phyloP scores from a whole-genome alignment of 2,888 invertebrate species.

The Augiades crinisus region DNA sequence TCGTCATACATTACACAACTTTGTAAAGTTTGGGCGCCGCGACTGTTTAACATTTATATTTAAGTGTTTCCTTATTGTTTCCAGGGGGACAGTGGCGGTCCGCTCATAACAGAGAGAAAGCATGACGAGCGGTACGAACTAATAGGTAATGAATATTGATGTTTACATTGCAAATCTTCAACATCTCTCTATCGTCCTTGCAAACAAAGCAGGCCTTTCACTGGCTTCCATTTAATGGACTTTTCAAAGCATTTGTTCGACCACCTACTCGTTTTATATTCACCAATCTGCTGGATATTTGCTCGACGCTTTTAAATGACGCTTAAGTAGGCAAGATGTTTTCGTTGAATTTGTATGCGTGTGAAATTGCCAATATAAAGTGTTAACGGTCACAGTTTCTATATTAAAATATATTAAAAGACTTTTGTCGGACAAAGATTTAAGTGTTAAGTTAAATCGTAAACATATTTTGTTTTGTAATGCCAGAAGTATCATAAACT shows the following conservation, averaged over 20 bases:
- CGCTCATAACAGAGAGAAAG: constrained; percentile 86
- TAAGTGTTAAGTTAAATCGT: too few species aligned
- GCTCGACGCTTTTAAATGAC: neutral
- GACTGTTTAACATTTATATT: neutral
- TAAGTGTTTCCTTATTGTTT: constrained; percentile 35
- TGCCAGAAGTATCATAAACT: too few species aligned
- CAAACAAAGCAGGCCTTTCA: constrained; percentile 31
- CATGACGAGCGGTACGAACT: constrained; percentile 89
- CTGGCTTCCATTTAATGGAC: constrained; percentile 17
- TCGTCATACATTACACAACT: neutral
- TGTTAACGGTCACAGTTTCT: neutral
- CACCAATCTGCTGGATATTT: constrained; percentile 7
- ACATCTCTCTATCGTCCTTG: constrained; percentile 21
- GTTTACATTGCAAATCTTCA: constrained; percentile 28
- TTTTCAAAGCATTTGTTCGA: neutral
- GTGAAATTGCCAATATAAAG: neutral
- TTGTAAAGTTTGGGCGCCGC: neutral
- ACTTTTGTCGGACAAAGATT: too few species aligned
- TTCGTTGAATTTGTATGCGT: neutral
- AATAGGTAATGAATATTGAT: constrained; percentile 81
- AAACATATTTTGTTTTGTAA: too few species aligned
- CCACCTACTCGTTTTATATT: constrained; percentile 9
- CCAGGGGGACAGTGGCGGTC: constrained; percentile 92
- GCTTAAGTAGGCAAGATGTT: neutral
- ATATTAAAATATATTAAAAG: too few species aligned